Conservation (phyloP, 2,113 vertebrate species). For the Lichenostomus cassidix region DNA sequence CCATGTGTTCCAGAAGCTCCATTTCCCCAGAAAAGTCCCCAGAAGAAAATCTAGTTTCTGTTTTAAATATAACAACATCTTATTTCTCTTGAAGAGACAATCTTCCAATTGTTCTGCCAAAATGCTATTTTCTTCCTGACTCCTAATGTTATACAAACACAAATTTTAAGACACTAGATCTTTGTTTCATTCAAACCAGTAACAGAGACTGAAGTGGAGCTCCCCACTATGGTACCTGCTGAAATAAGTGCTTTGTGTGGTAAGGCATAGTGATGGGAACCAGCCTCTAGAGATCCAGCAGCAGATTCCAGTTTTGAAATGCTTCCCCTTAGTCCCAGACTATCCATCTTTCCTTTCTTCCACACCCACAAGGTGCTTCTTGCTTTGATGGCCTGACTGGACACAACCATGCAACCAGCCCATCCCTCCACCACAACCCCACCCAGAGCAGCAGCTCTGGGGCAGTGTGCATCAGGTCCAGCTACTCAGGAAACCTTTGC, state of each 20-base stretch:
- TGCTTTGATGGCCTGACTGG: neutral
- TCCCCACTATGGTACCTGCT: neutral
- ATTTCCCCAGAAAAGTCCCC: neutral
- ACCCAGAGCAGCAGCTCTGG: neutral
- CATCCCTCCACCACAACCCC: accelerated
- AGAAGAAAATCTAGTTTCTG: neutral
- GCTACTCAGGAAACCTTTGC: neutral
- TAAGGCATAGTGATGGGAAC: accelerated
- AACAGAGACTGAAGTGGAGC: neutral
- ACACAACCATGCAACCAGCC: neutral
- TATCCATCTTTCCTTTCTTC: neutral
- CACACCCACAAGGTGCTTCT: neutral
- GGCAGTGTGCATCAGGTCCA: neutral
- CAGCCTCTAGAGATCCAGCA: neutral
- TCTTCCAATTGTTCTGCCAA: neutral
- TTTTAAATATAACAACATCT: neutral
- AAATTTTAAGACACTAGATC: neutral
- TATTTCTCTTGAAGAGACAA: neutral
- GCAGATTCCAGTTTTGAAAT: neutral
- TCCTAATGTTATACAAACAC: neutral
- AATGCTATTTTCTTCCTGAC: neutral
- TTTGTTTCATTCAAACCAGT: neutral
- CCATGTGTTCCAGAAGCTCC: neutral
- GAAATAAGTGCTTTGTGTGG: neutral
- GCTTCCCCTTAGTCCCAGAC: too few relatives aligned